Conservation (phyloP, 1,140 invertebrate species). For the Linepithema humile region DNA sequence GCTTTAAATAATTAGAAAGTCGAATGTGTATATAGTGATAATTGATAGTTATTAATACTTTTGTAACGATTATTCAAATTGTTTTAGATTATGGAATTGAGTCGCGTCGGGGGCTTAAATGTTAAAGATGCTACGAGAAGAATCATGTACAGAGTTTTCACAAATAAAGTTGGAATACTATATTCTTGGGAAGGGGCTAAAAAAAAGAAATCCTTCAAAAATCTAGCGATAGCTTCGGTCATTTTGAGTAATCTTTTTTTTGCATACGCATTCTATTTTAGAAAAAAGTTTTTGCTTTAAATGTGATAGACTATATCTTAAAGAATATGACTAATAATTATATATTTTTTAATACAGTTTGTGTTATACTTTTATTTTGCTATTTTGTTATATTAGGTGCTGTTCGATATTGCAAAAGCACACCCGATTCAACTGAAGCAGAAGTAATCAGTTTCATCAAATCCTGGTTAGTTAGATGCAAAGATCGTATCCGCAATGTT, state of each 20-base stretch:
- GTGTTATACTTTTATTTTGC: neutral
- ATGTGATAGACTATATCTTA: neutral
- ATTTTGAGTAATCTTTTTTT: conserved; percentile 18
- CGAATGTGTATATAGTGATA: neutral
- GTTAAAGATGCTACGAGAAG: conserved; percentile 30
- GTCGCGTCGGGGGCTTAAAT: conserved; percentile 11
- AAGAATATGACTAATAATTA: neutral
- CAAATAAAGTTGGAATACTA: conserved; percentile 49
- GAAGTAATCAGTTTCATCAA: conserved; percentile 6
- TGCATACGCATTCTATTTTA: neutral
- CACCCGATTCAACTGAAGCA: conserved; percentile 8
- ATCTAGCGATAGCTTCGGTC: conserved; percentile 20
- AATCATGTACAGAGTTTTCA: conserved; percentile 41
- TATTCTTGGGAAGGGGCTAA: conserved; percentile 47
- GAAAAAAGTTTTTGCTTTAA: neutral
- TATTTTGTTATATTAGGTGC: neutral
- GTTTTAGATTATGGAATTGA: conserved; percentile 30
- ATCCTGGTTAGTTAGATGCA: neutral
- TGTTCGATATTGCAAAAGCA: neutral
- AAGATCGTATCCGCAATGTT: conserved; percentile 1
- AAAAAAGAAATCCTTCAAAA: conserved; percentile 39
- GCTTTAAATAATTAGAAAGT: neutral
- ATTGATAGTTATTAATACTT: too few relatives aligned
- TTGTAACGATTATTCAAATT: conserved; percentile 3
- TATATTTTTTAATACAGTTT: neutral